Conservation (phyloP, 2,888 invertebrate genomes). For the Aleiodes testaceus region DNA sequence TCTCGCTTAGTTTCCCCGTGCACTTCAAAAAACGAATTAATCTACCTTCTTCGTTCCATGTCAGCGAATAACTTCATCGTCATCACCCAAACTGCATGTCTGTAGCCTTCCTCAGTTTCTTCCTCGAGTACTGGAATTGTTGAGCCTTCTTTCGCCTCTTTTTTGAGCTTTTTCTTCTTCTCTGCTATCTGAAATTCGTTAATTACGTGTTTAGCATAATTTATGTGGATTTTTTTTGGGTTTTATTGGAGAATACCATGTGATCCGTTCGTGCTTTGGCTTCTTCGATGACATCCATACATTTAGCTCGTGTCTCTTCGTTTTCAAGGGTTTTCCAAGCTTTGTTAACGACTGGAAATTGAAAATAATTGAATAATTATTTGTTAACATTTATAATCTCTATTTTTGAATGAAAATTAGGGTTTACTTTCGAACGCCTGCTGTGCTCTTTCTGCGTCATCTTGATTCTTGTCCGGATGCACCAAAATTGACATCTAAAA, state of each 20-base stretch:
- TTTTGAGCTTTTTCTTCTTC: conserved; percentile 94
- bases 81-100: conserved; percentile 97
- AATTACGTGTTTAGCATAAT: no score
- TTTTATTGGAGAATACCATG: no score
- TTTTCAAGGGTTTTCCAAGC: conserved; percentile 97
- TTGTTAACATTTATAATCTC: no score
- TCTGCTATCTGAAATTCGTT: conserved; percentile 88
- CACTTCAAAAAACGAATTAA: no score
- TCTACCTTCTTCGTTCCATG: conserved; percentile 88
- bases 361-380: conserved; percentile 35
- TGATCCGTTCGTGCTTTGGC: conserved; percentile 95
- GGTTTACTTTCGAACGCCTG: conserved; percentile 87
- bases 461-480: conserved; percentile 99
- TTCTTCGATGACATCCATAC: conserved; percentile 97
- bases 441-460: conserved; percentile 95
- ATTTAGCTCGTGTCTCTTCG: conserved; percentile 93
- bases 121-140: conserved; percentile 82
- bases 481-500: conserved; percentile 92
- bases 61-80: conserved; percentile 98
- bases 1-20: no score
- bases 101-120: conserved; percentile 88
- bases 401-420: no score
- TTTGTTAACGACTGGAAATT: conserved; percentile 84
- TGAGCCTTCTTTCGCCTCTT: conserved; percentile 83
- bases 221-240: no score